Evolutionary conservation across 2,113 vertebrate genomes (phyloP).

Genomic region (Potamarius usumacintae): DNA sequence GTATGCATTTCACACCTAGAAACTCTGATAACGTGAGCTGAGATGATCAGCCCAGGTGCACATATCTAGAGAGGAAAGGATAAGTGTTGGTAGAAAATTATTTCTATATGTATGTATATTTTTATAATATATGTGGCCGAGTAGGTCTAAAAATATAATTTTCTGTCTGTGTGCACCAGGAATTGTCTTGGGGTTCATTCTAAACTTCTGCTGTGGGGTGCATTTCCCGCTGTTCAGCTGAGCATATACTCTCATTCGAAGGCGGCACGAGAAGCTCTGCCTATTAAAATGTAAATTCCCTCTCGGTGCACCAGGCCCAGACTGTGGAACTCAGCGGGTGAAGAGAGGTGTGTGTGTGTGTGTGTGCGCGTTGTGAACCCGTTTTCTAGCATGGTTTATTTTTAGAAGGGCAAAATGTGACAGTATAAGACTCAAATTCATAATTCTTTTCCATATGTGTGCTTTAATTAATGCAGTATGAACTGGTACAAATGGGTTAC

Average conservation of each 20-base stretch:
- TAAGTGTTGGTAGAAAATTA: conserved; percentile 48
- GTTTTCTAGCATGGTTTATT: conserved; percentile 59
- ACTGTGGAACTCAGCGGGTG: conserved; percentile 64
- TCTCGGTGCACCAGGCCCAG: conserved; percentile 69
- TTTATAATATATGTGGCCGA: conserved; percentile 42
- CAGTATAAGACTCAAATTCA: conserved; percentile 44
- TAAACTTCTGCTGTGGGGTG: conserved; percentile 74
- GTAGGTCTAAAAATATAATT: conserved; percentile 58
- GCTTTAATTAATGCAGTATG: conserved; percentile 43
- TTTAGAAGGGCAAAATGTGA: conserved; percentile 60
- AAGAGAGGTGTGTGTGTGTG: conserved; percentile 56
- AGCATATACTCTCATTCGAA: conserved; percentile 74
- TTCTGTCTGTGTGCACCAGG: conserved; percentile 63
- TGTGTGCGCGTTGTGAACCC: conserved; percentile 57
- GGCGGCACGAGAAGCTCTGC: conserved; percentile 73
- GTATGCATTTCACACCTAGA: conserved; percentile 43
- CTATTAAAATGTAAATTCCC: conserved; percentile 85
- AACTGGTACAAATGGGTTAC: not conserved
- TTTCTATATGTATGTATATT: conserved; percentile 58
- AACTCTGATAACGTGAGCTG: conserved; percentile 10
- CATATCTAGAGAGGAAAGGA: conserved; percentile 36
- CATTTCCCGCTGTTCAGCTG: conserved; percentile 75
- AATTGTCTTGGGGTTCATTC: conserved; percentile 75
- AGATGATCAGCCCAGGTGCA: conserved; percentile 35
- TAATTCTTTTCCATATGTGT: conserved; percentile 50